Percentiles rank a stretch among this genome's conserved stretches.
phyloP scores from a whole-genome alignment of 2,888 invertebrate genomes.

The Xestia c-nigrum region DNA sequence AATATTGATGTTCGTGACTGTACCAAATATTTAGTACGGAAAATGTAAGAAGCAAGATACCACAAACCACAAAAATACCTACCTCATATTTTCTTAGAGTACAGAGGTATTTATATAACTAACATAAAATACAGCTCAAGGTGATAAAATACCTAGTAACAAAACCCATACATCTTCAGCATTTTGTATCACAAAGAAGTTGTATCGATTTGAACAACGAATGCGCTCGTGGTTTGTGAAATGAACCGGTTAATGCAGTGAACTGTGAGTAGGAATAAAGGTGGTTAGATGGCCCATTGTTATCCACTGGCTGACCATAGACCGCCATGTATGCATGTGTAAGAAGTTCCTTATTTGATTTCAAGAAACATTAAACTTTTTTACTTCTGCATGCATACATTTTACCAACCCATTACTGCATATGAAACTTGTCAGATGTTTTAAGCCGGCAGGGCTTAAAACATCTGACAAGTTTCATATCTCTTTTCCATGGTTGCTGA shows the following conservation, averaged over 20 bases:
- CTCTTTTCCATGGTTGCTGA: background rate
- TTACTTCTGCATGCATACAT: background rate
- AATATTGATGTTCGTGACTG: background rate
- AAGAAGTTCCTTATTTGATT: background rate
- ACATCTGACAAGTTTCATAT: too few species aligned
- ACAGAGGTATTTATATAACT: background rate
- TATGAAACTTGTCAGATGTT: background rate
- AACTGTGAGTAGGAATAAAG: constrained; percentile 59
- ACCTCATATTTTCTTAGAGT: background rate
- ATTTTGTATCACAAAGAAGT: constrained; percentile 24
- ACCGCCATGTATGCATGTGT: constrained; percentile 19
- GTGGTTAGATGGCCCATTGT: constrained; percentile 28
- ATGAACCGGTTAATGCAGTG: constrained; percentile 64
- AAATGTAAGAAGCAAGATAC: background rate
- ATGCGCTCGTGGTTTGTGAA: constrained; percentile 50
- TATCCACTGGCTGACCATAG: constrained; percentile 11
- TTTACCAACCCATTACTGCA: background rate
- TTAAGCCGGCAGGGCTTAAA: too few species aligned
- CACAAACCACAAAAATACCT: too few species aligned
- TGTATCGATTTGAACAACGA: constrained; percentile 30
- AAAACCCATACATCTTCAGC: background rate
- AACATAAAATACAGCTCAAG: background rate
- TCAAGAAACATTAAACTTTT: constrained; percentile 3
- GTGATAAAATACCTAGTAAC: background rate
- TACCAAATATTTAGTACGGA: background rate